These are phyloP conservation scores for Scaptomyza cyrtandrae DNA, from an alignment of 2,888 invertebrate species.

Conservation along the genomic window DNA sequence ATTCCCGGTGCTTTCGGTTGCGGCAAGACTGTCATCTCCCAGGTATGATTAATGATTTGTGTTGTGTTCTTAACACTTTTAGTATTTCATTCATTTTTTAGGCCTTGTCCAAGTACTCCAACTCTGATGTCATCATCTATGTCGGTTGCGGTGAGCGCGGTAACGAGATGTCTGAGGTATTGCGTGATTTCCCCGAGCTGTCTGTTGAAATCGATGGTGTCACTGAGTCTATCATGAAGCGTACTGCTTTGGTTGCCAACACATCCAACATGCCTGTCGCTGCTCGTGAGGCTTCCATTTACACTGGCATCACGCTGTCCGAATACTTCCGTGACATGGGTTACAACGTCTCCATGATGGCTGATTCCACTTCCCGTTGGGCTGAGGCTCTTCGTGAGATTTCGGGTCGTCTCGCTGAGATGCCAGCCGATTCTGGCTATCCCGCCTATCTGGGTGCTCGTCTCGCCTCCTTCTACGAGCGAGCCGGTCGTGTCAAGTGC, in stretches of 20 bases:
- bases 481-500: constrained; percentile 98
- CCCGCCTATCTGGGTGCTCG: constrained; percentile 99
- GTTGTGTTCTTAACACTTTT: not conserved
- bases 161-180: constrained; percentile 99
- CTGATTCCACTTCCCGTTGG: constrained; percentile 99
- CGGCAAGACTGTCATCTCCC: constrained; percentile 99
- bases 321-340: constrained; percentile 99
- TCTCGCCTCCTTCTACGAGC: constrained; percentile 99
- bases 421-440: constrained; percentile 99
- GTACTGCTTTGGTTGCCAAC: constrained; percentile 99
- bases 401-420: constrained; percentile 99
- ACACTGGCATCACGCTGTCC: constrained; percentile 99
- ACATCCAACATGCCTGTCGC: constrained; percentile 99
- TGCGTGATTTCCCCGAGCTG: constrained; percentile 99
- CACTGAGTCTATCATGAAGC: constrained; percentile 99
- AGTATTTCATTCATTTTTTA: constrained; percentile 82
- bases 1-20: constrained; percentile 99
- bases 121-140: constrained; percentile 99
- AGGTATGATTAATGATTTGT: constrained; percentile 46
- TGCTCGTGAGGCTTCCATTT: constrained; percentile 99
- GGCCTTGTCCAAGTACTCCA: constrained; percentile 99
- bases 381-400: constrained; percentile 99
- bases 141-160: constrained; percentile 99
- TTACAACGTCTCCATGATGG: constrained; percentile 99
- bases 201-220: constrained; percentile 98